Evolutionary conservation across 37 sponge, comb jelly and placozoan species (phyloP).

Genomic region (Dysidea cf. avara): DNA sequence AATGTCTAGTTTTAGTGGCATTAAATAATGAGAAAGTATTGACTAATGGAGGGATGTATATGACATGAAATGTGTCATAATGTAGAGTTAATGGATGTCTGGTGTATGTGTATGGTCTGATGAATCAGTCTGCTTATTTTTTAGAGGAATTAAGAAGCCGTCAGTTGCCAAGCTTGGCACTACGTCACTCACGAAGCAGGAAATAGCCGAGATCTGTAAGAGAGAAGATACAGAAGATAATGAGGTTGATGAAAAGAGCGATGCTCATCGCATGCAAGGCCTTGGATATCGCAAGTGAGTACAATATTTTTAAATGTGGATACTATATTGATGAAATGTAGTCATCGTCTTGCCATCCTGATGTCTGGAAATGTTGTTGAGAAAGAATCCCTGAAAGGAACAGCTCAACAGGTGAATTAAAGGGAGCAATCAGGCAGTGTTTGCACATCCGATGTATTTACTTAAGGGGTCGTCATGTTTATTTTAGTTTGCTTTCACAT

Average conservation of each 20-base stretch:
- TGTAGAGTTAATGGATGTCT: no score
- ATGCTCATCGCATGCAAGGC: slow-evolving; percentile 61
- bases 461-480: no score
- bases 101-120: slow-evolving; percentile 49
- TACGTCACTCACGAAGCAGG: slow-evolving; percentile 38
- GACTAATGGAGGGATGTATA: neutral
- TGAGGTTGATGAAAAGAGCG: slow-evolving; percentile 3
- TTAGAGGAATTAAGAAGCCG: slow-evolving; percentile 36
- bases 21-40: slow-evolving; percentile 1
- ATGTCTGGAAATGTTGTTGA: no score
- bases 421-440: no score
- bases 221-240: slow-evolving; percentile 37
- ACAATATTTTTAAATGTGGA: no score
- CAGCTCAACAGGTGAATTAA: no score
- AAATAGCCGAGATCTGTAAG: slow-evolving; percentile 63
- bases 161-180: neutral
- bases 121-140: no score
- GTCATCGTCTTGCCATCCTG: no score
- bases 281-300: slow-evolving; percentile 66
- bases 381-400: no score
- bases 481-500: no score
- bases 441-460: no score
- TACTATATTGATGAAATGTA: no score
- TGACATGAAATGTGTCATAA: slow-evolving; percentile 33
- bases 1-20: neutral